Evolutionary conservation across 2,888 invertebrate genomes (phyloP), one percentile per base, ranked within the genome.

Genomic region (Petrolisthes manimaculis): DNA sequence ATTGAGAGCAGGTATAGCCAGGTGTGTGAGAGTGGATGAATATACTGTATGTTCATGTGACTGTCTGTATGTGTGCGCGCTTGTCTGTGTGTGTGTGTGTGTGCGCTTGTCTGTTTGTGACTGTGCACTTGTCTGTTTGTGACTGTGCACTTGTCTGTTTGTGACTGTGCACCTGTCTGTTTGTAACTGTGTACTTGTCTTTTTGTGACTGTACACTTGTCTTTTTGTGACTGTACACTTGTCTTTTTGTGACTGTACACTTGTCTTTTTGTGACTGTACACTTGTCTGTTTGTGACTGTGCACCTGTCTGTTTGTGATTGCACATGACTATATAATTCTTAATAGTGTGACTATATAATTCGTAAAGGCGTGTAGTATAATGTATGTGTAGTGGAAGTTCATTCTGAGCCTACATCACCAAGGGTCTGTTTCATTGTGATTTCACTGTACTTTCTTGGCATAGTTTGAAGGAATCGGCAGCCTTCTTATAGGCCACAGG

Each of bases 41-140:
- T 37, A 37, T 37, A 37, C 37, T 56, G 75, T 75, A 75, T 75
- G 75, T 75, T 24, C 37, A 75, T 75, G 21, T 54, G 54, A n/a
- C 37, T 74, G 53, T 24, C 12, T 18, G 53, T 74, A 4, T 55
- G 53, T 74, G 14, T 74, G 4, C 54, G 53, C 54, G 24, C 18
- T 6, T n/a, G n/a, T 83, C 18, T 74, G n/a, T 83, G n/a, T 83
- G 4, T 83, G 53, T 74, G n/a, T 55, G 53, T 74, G 14, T 74
- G 4, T 74, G 53, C 54, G 24, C 18, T 6, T n/a, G n/a, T 83
- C 18, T 74, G n/a, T 83, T 53, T 83, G 4, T 83, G n/a, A 74
- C 8, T 83, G n/a, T 83, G n/a, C 74, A 71, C 74, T 4, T 84
- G 21, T 84, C 14, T 84, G 54, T 84, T 18, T 84, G 54, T 84